Conservation (phyloP, 2,113 vertebrate genomes). For the Passerina amoena region DNA sequence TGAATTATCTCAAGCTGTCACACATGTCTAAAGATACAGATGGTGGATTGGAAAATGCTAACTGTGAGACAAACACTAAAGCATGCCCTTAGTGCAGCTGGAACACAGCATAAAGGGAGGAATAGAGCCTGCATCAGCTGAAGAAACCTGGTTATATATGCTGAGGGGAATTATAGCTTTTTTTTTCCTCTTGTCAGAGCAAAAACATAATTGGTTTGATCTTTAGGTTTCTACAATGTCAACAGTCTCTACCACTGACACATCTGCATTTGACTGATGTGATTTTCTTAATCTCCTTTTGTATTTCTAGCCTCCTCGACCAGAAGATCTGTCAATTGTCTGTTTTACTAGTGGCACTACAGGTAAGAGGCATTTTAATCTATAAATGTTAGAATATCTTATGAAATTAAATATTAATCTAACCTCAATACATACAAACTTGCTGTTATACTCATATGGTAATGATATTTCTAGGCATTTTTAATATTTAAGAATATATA, state of each 20-base stretch:
- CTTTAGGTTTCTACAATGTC: not conserved
- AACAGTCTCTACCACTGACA: not conserved
- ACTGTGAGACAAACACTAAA: not conserved
- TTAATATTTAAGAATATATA: not conserved
- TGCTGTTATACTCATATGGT: not conserved
- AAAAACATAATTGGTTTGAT: not conserved
- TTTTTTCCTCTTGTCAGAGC: not conserved
- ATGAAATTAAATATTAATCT: not conserved
- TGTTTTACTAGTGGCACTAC: constrained; percentile 96
- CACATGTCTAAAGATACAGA: not conserved
- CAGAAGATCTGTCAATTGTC: constrained; percentile 92
- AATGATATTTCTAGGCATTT: not conserved
- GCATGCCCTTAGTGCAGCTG: not conserved
- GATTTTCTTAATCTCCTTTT: constrained; percentile 27
- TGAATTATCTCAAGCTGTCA: not conserved
- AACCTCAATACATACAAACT: not conserved
- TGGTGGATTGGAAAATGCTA: not conserved
- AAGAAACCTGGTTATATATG: not conserved
- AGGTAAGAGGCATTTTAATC: constrained; percentile 71
- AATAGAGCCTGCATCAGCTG: not conserved
- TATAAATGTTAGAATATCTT: not conserved
- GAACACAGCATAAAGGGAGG: not conserved
- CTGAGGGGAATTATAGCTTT: not conserved
- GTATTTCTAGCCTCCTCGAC: constrained; percentile 83
- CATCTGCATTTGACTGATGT: not conserved